phyloP scores from a whole-genome alignment of 92 coral and sea anemone genomes.

The Phenganax subtilis region DNA sequence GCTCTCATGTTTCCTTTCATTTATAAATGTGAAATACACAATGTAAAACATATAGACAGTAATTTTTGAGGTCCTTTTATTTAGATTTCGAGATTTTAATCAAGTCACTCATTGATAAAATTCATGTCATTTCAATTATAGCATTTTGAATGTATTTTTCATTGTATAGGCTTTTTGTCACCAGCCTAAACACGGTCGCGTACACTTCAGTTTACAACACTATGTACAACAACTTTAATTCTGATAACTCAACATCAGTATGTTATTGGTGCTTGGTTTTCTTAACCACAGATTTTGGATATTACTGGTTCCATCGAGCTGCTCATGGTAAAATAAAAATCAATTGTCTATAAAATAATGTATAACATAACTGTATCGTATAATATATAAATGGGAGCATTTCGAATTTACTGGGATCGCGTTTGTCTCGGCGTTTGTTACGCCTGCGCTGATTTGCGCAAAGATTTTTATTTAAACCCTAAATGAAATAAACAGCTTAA shows the following conservation, averaged over 20 bases:
- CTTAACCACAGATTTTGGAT: slow-evolving; percentile 15
- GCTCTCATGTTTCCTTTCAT: not conserved
- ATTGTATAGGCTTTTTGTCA: slow-evolving; percentile 7
- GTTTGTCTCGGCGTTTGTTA: no score
- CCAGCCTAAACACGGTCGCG: slow-evolving; percentile 6
- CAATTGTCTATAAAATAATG: not conserved
- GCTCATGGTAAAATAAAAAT: slow-evolving; percentile 15
- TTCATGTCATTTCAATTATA: not conserved
- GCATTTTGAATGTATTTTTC: not conserved
- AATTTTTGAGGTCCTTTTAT: no score
- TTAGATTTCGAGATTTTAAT: no score
- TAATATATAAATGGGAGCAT: no score
- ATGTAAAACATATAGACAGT: no score
- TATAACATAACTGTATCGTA: no score
- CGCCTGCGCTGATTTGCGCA: no score
- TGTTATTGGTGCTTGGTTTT: not conserved
- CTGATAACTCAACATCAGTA: not conserved
- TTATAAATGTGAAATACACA: no score
- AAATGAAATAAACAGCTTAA: no score
- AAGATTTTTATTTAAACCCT: no score
- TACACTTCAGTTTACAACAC: slow-evolving; percentile 1
- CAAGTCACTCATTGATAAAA: no score
- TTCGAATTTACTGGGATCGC: no score
- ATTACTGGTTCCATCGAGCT: slow-evolving; percentile 34
- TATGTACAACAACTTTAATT: not conserved